Evolutionary conservation across 2,888 invertebrate species (phyloP), one percentile per base, ranked within the genome.

Genomic region (Clunio marinus): DNA sequence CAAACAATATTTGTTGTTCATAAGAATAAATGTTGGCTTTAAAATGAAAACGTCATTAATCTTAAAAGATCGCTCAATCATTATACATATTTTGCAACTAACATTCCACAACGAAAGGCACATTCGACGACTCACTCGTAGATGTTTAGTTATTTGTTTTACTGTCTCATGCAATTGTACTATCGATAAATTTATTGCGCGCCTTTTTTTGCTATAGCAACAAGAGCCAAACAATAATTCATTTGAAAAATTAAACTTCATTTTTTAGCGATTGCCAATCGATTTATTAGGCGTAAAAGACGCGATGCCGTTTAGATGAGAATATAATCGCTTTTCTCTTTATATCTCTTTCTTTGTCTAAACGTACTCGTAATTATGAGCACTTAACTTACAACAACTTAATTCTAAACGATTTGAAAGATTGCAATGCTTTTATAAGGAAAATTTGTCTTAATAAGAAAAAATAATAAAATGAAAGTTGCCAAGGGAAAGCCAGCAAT

Each of bases 281-380:
- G 8, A 59, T 59, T 59, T 7, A 3, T 59, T 8, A 15, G 15
- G 55, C 46, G 46, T 5, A 55, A n/a, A 55, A 20, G 55, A 55
- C 10, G 22, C 24, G n/a, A 20, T n/a, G 55, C 7, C 45, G 15
- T 4, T 45, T 4, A 17, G 55, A 55, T 22, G 55, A 55, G 10
- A 25, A 27, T 28, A 24, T 20, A 32, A 32, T 13, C 4, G 45
- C 7, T 45, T 45, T 13, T 45, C 45, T 59, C 35, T 20, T n/a
- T n/a, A n/a, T 32, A 32, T 32, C 35, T 32, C 35, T 13, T 32
- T n/a, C n/a, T n/a, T n/a, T n/a, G n/a, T n/a, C n/a, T 32, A 62
- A 62, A 62, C 41, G 24, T 41, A 62, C 62, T 22, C 20, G n/a
- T 62, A 62, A 62, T 62, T 62, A 62, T 41, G 41, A 37, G 62